Conservation (phyloP, 2,113 vertebrate genomes). For the Enhydra lutris region DNA sequence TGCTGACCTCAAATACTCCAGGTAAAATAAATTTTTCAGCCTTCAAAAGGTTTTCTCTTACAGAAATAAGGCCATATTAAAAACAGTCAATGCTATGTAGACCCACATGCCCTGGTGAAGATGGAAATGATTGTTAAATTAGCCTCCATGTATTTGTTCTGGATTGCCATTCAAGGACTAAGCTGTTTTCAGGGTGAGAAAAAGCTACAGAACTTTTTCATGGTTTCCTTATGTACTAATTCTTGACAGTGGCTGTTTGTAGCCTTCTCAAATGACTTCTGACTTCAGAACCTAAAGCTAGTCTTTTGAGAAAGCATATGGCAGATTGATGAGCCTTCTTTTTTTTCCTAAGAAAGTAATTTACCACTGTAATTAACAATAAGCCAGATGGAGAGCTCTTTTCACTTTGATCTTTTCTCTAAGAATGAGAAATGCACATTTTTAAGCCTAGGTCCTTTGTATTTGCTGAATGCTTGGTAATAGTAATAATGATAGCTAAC, state of each 20-base stretch:
- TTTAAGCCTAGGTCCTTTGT: neutral
- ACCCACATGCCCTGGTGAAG: neutral
- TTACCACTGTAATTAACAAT: neutral
- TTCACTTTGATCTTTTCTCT: neutral
- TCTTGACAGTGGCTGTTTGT: neutral
- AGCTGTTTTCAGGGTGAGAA: neutral
- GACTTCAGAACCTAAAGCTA: neutral
- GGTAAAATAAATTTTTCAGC: neutral
- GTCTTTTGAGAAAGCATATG: neutral
- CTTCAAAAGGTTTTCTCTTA: neutral
- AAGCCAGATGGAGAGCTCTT: neutral
- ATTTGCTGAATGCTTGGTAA: neutral
- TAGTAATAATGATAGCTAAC: neutral
- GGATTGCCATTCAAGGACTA: neutral
- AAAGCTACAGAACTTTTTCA: neutral
- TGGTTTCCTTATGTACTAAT: neutral
- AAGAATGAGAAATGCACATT: neutral
- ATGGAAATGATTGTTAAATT: neutral
- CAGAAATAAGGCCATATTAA: neutral
- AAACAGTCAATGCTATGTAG: neutral
- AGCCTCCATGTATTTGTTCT: neutral
- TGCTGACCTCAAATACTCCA: neutral
- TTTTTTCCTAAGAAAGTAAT: neutral
- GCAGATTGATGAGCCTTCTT: neutral
- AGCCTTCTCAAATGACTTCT: neutral